Evolutionary conservation across 2,888 invertebrate genomes (phyloP), one percentile per base, ranked within the genome.

Genomic region (Agonopterix arenella): DNA sequence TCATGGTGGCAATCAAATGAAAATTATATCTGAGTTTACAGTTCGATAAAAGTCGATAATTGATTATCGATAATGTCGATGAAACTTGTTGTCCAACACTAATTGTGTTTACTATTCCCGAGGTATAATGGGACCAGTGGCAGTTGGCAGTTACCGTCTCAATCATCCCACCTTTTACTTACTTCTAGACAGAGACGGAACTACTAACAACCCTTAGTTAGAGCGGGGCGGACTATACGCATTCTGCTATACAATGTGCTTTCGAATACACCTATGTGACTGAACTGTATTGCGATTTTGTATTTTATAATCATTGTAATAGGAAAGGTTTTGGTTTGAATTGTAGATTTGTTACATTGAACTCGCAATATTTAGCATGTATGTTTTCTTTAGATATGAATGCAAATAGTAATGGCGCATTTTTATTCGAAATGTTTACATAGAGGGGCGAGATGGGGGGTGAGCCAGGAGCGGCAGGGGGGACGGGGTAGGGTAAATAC

Each of bases 381-480:
- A 89, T 86, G 89, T 86, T 86, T 86, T 84, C 88, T 85, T 84
- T 86, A 80, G 85, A 86, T 89, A 88, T 88, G 84, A 89, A 89
- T 89, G 86, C 85, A 88, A 89, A 88, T 88, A 86, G 85, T 85
- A 80, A 88, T 86, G 88, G 89, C 84, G 85, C 76, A 84, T 86
- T 86, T 89, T 88, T 89, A 86, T 85, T 81, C 70, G 64, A 66
- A 80, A 83, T 86, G 85, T 88, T 88, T 88, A 89, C 77, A 84
- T 89, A 88, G 83, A 86, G 84, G 86, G 85, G 70, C 62, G 49
- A 10, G 40, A 28, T 11, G 11, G 36, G 16, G 44, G 44, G 45
- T 10, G 16, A 40, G 40, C 8, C 9, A 16, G 18, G 18, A 9
- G 44, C 44, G 44, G 16, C n/a, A 16, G 8, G 16, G 74, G 70